phyloP scores from a whole-genome alignment of 2,797 vertebrate species.

The Acanthopagrus latus region DNA sequence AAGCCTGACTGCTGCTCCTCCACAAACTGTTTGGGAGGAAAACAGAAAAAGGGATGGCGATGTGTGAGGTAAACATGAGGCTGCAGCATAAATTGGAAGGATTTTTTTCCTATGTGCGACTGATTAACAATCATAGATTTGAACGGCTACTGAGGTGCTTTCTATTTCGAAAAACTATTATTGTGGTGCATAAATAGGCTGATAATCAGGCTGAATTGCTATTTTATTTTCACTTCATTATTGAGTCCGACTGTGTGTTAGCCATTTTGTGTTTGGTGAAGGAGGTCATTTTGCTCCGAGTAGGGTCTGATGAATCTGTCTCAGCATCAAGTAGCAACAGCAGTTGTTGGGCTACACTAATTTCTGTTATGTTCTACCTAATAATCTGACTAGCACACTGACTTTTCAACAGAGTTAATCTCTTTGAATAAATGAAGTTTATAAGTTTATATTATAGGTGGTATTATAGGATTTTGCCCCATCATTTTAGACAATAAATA shows the following conservation, averaged over 20 bases:
- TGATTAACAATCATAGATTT: constrained; percentile 25
- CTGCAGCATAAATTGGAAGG: not conserved
- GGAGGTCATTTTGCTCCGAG: not conserved
- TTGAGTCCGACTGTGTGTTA: constrained; percentile 10
- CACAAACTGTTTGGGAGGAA: constrained; percentile 11
- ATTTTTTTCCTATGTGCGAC: not conserved
- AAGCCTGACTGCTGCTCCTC: constrained; percentile 30
- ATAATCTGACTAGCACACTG: not conserved
- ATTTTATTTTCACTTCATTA: constrained; percentile 5
- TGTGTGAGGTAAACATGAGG: constrained; percentile 17
- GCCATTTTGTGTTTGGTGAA: not conserved
- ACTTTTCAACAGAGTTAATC: not conserved
- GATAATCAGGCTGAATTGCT: not conserved
- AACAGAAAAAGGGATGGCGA: not conserved
- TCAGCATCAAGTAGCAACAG: not conserved
- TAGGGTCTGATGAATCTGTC: not conserved
- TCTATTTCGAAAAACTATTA: not conserved
- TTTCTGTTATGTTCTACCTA: not conserved
- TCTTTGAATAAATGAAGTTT: constrained; percentile 12
- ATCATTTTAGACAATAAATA: too few species aligned
- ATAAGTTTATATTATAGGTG: too few species aligned
- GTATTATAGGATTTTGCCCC: too few species aligned
- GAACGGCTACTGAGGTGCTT: not conserved
- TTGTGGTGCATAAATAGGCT: constrained; percentile 3
- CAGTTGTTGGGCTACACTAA: not conserved